A percentile compares a stretch with the other conserved stretches of the same genome.
Evolutionary conservation across 2,113 vertebrate species (phyloP).

Genomic region (Nymphicus hollandicus): DNA sequence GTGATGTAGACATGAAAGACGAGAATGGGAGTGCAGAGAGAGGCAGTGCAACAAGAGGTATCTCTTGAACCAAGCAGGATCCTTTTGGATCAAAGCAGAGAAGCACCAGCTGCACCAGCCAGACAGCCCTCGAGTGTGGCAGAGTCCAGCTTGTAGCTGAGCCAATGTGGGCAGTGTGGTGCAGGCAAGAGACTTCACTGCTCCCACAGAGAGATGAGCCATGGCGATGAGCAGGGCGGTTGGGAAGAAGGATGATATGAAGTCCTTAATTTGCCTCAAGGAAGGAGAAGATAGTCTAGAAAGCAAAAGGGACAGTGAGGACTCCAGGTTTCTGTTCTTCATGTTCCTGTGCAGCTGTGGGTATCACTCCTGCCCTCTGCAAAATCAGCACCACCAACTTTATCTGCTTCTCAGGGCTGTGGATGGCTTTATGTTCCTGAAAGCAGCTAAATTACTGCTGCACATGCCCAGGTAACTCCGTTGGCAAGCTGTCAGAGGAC

Average conservation of each 20-base stretch:
- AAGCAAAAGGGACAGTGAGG: background rate
- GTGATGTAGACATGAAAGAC: background rate
- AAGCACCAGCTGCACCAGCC: background rate
- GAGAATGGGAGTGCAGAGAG: background rate
- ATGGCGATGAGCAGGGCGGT: background rate
- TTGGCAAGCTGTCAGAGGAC: background rate
- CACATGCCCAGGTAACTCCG: background rate
- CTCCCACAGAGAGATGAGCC: background rate
- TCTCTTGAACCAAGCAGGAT: background rate
- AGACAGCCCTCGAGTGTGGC: background rate
- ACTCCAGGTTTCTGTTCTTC: background rate
- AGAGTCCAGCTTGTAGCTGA: background rate
- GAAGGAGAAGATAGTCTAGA: background rate
- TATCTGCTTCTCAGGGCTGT: background rate
- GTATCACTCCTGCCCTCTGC: background rate
- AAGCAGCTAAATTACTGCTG: background rate
- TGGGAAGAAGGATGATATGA: background rate
- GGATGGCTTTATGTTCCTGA: background rate
- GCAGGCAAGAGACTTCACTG: background rate
- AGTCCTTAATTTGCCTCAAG: background rate
- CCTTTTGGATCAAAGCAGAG: background rate
- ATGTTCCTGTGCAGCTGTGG: fast-evolving
- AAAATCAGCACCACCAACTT: background rate
- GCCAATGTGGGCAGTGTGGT: fast-evolving
- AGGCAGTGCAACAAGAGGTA: background rate